Conservation (phyloP, 1,140 invertebrate species). For the Neodiprion fabricii region DNA sequence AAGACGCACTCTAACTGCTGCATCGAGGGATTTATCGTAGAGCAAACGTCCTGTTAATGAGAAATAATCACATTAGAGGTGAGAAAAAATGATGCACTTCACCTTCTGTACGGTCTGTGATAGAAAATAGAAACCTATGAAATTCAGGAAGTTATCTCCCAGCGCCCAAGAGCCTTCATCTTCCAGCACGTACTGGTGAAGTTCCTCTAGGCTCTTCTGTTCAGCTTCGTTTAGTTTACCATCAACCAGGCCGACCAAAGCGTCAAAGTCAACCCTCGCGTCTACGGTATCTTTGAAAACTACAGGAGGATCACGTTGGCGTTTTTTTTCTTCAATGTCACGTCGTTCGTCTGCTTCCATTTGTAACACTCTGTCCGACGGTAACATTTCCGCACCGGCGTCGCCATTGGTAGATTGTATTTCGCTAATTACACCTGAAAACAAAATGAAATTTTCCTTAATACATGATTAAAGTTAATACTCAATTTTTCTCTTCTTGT, state of each 20-base stretch:
- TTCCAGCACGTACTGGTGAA: slow-evolving; percentile 85
- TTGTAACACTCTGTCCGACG: slow-evolving; percentile 63
- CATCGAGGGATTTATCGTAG: slow-evolving; percentile 66
- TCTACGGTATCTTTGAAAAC: slow-evolving; percentile 78
- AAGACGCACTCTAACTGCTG: slow-evolving; percentile 67
- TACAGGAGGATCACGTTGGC: slow-evolving; percentile 81
- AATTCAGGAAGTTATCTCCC: slow-evolving; percentile 84
- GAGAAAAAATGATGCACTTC: background rate
- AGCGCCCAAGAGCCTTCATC: slow-evolving; percentile 91
- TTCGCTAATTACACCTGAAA: slow-evolving; percentile 41
- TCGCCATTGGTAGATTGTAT: slow-evolving; percentile 44
- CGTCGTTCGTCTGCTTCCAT: slow-evolving; percentile 72
- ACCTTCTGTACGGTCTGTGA: background rate
- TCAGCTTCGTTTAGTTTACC: slow-evolving; percentile 75
- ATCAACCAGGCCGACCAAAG: slow-evolving; percentile 67
- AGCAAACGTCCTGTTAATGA: slow-evolving; percentile 68
- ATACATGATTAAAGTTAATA: no score
- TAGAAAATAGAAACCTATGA: slow-evolving; percentile 71
- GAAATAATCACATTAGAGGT: slow-evolving; percentile 8
- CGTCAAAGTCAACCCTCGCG: slow-evolving; percentile 70
- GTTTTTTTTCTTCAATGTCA: slow-evolving; percentile 74
- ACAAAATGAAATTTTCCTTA: background rate
- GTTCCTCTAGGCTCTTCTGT: slow-evolving; percentile 75
- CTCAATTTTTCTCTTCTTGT: no score
- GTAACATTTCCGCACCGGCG: slow-evolving; percentile 53